Percentiles rank a stretch among this genome's conserved stretches.
These are phyloP conservation scores for Leucoraja erinaceus DNA, from an alignment of 2,113 vertebrate species.

Conservation along the genomic window DNA sequence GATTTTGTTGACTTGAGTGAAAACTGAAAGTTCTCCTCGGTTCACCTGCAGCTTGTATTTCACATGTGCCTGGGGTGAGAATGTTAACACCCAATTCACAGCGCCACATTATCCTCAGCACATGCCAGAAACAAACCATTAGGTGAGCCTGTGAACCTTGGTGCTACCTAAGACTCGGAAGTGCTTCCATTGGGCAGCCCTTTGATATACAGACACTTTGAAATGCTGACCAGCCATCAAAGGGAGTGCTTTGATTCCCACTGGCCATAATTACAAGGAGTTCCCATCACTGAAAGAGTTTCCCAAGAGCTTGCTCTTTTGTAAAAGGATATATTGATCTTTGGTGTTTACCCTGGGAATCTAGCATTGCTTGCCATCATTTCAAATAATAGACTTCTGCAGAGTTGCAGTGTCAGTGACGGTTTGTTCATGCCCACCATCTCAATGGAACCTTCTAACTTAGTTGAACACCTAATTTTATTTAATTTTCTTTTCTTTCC, in stretches of 20 bases:
- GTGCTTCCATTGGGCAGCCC: neutral
- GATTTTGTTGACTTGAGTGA: conserved; percentile 14
- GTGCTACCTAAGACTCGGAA: neutral
- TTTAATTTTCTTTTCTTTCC: neutral
- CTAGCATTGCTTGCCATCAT: neutral
- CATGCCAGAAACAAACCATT: conserved; percentile 27
- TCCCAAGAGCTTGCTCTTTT: neutral
- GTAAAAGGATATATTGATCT: neutral
- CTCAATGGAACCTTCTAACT: neutral
- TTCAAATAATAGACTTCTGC: neutral
- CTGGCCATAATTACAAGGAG: neutral
- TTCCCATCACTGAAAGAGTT: conserved; percentile 12
- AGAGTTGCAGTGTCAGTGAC: neutral
- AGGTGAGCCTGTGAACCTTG: conserved; percentile 29
- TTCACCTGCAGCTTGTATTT: conserved; percentile 29
- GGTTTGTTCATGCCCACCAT: neutral
- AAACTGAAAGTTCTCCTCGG: neutral
- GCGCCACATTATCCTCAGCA: conserved; percentile 14
- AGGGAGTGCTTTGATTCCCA: conserved; percentile 26
- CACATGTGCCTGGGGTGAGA: conserved; percentile 10
- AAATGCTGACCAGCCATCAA: conserved; percentile 31
- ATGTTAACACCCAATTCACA: conserved; percentile 10
- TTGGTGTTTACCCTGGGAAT: neutral
- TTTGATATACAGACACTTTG: conserved; percentile 34
- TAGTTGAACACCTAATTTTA: neutral